A percentile compares a stretch with the other conserved stretches of the same genome.
These are phyloP conservation scores for Mola mola DNA, from an alignment of 2,113 vertebrate species.

Conservation along the genomic window DNA sequence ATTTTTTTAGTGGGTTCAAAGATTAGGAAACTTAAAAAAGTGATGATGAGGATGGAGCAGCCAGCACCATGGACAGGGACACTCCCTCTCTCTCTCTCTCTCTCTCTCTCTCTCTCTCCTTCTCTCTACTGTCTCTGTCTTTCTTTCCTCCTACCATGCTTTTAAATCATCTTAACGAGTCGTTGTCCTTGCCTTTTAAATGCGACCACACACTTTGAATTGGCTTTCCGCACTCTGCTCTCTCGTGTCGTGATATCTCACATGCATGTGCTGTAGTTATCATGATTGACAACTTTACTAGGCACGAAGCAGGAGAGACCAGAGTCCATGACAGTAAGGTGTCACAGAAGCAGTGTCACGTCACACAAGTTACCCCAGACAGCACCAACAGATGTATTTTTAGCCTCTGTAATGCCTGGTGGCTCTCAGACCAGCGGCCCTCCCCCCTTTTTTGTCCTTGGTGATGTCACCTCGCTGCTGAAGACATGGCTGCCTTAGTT, in stretches of 20 bases:
- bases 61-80: conserved; percentile 79
- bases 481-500: conserved; percentile 43
- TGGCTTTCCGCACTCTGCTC: no score
- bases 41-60: conserved; percentile 37
- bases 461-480: conserved; percentile 49
- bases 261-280: background rate
- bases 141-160: conserved; percentile 23
- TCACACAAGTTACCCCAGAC: conserved; percentile 12
- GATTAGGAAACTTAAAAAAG: conserved; percentile 1
- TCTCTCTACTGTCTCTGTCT: no score
- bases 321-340: background rate
- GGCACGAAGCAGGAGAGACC: background rate
- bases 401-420: conserved; percentile 40
- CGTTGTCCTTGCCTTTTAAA: conserved; percentile 2
- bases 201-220: no score
- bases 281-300: background rate
- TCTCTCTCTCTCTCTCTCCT: background rate
- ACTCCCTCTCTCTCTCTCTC: conserved; percentile 1
- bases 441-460: conserved; percentile 47
- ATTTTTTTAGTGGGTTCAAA: background rate
- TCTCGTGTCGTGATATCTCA: background rate
- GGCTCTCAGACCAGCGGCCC: conserved; percentile 29
- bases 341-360: background rate
- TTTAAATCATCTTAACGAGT: conserved; percentile 27
- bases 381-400: conserved; percentile 52